phyloP scores from a whole-genome alignment of 2,797 vertebrate species.

The Rhynchotus rufescens region DNA sequence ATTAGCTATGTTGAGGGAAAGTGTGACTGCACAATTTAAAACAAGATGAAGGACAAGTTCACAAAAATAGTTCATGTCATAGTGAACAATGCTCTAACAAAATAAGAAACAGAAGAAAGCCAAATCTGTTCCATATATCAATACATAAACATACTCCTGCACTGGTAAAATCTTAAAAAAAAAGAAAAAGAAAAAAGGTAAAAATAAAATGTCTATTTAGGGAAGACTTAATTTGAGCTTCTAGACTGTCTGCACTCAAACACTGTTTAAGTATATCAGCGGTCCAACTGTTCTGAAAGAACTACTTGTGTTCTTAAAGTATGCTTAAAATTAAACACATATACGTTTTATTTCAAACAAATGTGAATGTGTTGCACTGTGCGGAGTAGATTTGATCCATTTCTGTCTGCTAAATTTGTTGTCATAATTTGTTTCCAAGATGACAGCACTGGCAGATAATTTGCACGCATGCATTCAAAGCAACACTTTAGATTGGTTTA shows the following conservation, averaged over 20 bases:
- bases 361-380: background rate
- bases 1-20: slow-evolving; percentile 59
- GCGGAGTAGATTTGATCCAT: background rate
- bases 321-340: background rate
- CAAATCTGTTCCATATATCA: slow-evolving; percentile 36
- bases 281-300: background rate
- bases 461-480: background rate
- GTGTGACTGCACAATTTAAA: background rate
- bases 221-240: slow-evolving; percentile 65
- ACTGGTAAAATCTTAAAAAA: slow-evolving; percentile 46
- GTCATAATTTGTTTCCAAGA: slow-evolving; percentile 34
- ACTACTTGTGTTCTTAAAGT: background rate
- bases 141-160: slow-evolving; percentile 27
- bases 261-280: background rate
- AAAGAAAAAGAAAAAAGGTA: slow-evolving; percentile 50
- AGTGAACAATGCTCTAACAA: slow-evolving; percentile 27
- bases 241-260: background rate
- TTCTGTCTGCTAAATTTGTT: slow-evolving; percentile 37
- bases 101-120: slow-evolving; percentile 74
- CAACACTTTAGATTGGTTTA: background rate
- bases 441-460: background rate
- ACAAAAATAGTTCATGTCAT: slow-evolving; percentile 35
- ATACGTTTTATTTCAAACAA: background rate
- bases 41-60: slow-evolving; percentile 25
- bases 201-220: slow-evolving; percentile 10